These are phyloP conservation scores for Pogona vitticeps DNA, from an alignment of 2,113 vertebrate species.

Conservation along the genomic window DNA sequence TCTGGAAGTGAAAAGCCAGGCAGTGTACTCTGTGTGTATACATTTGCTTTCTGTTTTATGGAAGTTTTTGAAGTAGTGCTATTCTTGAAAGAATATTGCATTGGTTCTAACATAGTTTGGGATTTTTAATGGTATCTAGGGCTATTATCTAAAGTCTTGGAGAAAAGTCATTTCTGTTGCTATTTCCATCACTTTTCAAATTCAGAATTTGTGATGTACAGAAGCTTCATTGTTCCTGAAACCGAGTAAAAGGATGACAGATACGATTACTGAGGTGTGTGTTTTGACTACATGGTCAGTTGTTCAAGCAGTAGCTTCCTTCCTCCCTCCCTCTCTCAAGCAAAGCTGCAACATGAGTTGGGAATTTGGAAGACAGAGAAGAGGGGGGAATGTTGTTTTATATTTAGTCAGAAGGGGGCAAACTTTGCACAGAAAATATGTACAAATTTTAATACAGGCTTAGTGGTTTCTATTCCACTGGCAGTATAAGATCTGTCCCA, in stretches of 20 bases:
- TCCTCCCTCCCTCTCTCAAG: not conserved
- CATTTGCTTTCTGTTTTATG: not conserved
- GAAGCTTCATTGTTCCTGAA: not conserved
- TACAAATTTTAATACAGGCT: too few species aligned
- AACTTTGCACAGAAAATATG: slow-evolving; percentile 59
- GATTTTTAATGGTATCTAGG: not conserved
- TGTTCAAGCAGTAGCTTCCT: not conserved
- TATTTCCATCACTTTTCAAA: not conserved
- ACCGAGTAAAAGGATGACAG: not conserved
- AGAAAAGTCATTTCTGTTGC: not conserved
- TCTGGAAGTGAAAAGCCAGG: slow-evolving; percentile 13
- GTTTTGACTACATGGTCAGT: not conserved
- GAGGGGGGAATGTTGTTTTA: slow-evolving; percentile 30
- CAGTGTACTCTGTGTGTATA: not conserved
- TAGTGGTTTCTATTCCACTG: not conserved
- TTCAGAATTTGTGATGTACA: not conserved
- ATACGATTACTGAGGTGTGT: not conserved
- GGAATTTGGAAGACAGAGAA: not conserved
- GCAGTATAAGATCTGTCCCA: not conserved
- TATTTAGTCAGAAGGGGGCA: slow-evolving; percentile 62
- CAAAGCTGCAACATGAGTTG: not conserved
- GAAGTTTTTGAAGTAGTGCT: not conserved
- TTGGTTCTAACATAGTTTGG: not conserved
- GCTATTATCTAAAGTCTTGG: not conserved
- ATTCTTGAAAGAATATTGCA: not conserved